phyloP scores from a whole-genome alignment of 2,797 vertebrate genomes.

The Lacerta bilineata region DNA sequence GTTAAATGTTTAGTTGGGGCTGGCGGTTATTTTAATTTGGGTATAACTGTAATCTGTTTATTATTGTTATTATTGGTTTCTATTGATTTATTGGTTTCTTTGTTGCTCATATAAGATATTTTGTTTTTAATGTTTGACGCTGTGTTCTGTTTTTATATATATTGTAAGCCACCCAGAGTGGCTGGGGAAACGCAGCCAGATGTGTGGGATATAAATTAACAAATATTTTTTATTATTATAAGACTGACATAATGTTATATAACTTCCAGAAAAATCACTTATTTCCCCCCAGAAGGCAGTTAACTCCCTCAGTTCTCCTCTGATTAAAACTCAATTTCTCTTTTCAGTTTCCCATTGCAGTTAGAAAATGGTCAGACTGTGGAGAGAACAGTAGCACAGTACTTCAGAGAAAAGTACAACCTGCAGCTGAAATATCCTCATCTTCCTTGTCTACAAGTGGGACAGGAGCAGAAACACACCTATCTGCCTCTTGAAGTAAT shows the following conservation, averaged over 20 bases:
- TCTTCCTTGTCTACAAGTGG: slow-evolving; percentile 98
- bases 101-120: too few species aligned
- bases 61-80: too few species aligned
- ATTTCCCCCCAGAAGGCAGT: slow-evolving; percentile 15
- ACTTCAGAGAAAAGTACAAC: slow-evolving; percentile 99
- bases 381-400: slow-evolving; percentile 98
- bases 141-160: too few species aligned
- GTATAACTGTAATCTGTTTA: too few species aligned
- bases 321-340: slow-evolving; percentile 26
- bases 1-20: too few species aligned
- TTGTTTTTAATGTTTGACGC: too few species aligned
- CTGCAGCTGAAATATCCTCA: slow-evolving; percentile 99
- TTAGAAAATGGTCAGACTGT: slow-evolving; percentile 98
- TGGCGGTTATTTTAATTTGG: too few species aligned
- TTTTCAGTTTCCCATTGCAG: slow-evolving; percentile 93
- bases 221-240: not conserved
- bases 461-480: slow-evolving; percentile 99
- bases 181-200: too few species aligned
- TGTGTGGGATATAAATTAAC: too few species aligned
- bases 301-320: not conserved
- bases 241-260: not conserved
- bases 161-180: too few species aligned
- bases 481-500: slow-evolving; percentile 98
- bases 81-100: too few species aligned
- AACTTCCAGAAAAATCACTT: not conserved